Evolutionary conservation across 2,797 vertebrate species (phyloP).

Genomic region (Paratrypauchen microcephalus): DNA sequence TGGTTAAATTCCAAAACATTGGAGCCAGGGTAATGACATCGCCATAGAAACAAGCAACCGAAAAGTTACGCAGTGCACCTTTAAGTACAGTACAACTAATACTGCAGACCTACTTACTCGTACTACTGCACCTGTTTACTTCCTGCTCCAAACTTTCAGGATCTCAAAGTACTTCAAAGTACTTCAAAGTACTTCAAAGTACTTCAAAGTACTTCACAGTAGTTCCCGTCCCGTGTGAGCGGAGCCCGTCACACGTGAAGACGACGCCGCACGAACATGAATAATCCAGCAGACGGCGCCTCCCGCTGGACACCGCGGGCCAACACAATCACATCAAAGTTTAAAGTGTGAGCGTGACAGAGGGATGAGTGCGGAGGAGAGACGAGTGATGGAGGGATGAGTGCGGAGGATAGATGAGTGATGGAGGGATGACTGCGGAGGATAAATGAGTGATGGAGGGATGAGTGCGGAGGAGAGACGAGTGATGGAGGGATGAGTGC

Average conservation of each 20-base stretch:
- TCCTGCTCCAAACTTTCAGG: not conserved
- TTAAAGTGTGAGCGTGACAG: not conserved
- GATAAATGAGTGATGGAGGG: too few relatives aligned
- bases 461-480: too few relatives aligned
- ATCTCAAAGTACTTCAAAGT: too few relatives aligned
- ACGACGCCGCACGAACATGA: not conserved
- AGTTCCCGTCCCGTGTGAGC: not conserved
- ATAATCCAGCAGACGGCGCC: conserved; percentile 5
- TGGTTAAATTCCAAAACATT: too few relatives aligned
- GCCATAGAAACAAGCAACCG: too few relatives aligned
- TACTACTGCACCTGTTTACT: not conserved
- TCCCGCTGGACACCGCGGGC: not conserved
- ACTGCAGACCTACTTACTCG: not conserved
- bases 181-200: too few relatives aligned
- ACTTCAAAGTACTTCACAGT: too few relatives aligned
- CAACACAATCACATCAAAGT: not conserved
- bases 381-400: not conserved
- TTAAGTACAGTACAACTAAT: too few relatives aligned
- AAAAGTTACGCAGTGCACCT: too few relatives aligned
- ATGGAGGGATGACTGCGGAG: not conserved
- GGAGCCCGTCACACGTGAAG: not conserved
- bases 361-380: too few relatives aligned
- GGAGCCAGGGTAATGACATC: too few relatives aligned
- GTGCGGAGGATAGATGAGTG: too few relatives aligned
- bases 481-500: not conserved